Evolutionary conservation across 92 coral and sea anemone genomes (phyloP).

Genomic region (Paragorgia papillata): DNA sequence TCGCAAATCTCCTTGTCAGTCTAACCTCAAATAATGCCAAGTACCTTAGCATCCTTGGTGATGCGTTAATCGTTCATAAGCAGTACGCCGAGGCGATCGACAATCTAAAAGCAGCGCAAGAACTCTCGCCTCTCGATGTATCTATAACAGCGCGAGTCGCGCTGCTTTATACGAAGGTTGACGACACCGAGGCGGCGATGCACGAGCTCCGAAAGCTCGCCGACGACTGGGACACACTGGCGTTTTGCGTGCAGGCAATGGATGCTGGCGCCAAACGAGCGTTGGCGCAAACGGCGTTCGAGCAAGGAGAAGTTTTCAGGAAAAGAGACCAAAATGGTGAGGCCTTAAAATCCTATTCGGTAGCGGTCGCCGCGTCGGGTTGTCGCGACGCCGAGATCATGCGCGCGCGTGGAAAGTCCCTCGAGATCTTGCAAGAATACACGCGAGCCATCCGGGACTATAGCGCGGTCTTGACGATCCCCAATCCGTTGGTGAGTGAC

Average conservation of each 20-base stretch:
- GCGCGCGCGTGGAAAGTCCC: slow-evolving; percentile 92
- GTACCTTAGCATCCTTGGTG: slow-evolving; percentile 78
- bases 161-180: slow-evolving; percentile 74
- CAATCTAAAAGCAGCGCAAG: slow-evolving; percentile 71
- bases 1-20: slow-evolving; percentile 73
- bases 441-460: slow-evolving; percentile 78
- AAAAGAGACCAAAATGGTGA: slow-evolving; percentile 54
- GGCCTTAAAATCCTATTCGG: slow-evolving; percentile 64
- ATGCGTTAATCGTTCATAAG: slow-evolving; percentile 74
- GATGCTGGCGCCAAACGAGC: slow-evolving; percentile 58
- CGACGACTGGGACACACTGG: slow-evolving; percentile 67
- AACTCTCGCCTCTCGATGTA: slow-evolving; percentile 64
- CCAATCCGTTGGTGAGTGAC: slow-evolving; percentile 67
- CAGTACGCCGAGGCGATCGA: slow-evolving; percentile 73
- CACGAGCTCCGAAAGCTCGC: slow-evolving; percentile 67
- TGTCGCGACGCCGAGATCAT: slow-evolving; percentile 67
- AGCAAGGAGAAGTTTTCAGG: slow-evolving; percentile 59
- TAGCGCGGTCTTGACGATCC: slow-evolving; percentile 70
- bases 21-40: slow-evolving; percentile 56
- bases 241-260: slow-evolving; percentile 64
- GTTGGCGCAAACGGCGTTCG: slow-evolving; percentile 59
- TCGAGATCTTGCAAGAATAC: slow-evolving; percentile 62
- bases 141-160: slow-evolving; percentile 77
- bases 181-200: slow-evolving; percentile 61
- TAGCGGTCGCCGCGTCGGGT: slow-evolving; percentile 68